phyloP scores from a whole-genome alignment of 2,797 vertebrate genomes.

The Kryptopterus vitreolus region DNA sequence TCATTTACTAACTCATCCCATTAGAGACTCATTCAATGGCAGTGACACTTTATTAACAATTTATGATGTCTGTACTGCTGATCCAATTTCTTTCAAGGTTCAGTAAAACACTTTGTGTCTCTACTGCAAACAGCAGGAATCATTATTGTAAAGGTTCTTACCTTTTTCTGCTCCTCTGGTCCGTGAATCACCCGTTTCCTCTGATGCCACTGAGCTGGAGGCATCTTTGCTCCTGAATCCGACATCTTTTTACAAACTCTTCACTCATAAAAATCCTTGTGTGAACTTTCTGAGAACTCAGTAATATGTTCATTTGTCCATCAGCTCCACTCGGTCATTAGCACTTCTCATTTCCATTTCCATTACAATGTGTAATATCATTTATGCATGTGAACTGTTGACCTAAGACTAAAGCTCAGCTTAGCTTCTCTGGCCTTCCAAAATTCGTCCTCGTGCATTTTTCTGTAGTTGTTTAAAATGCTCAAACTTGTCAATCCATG shows the following conservation, averaged over 20 bases:
- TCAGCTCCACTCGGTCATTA: slow-evolving; percentile 56
- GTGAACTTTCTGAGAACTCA: slow-evolving; percentile 42
- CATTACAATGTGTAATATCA: slow-evolving; percentile 45
- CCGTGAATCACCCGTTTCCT: slow-evolving; percentile 88
- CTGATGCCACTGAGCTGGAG: slow-evolving; percentile 84
- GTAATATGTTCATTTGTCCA: slow-evolving; percentile 62
- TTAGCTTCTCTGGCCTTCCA: slow-evolving; percentile 46
- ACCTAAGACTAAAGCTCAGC: slow-evolving; percentile 56
- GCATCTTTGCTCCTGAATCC: slow-evolving; percentile 83
- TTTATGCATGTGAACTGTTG: slow-evolving; percentile 54
- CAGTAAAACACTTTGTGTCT: not conserved
- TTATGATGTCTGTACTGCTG: not conserved
- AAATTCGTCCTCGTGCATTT: slow-evolving; percentile 63
- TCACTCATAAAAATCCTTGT: slow-evolving; percentile 61
- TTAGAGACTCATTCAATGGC: not conserved
- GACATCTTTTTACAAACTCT: slow-evolving; percentile 79
- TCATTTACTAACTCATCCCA: not conserved
- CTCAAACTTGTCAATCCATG: slow-evolving; percentile 72
- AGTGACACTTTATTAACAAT: not conserved
- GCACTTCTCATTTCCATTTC: slow-evolving; percentile 70
- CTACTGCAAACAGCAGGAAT: not conserved
- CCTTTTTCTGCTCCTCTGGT: slow-evolving; percentile 97
- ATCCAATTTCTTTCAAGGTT: not conserved
- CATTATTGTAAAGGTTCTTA: slow-evolving; percentile 68
- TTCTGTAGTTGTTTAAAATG: slow-evolving; percentile 67